Conservation (phyloP, 2,113 vertebrate species). For the Garra rufa region DNA sequence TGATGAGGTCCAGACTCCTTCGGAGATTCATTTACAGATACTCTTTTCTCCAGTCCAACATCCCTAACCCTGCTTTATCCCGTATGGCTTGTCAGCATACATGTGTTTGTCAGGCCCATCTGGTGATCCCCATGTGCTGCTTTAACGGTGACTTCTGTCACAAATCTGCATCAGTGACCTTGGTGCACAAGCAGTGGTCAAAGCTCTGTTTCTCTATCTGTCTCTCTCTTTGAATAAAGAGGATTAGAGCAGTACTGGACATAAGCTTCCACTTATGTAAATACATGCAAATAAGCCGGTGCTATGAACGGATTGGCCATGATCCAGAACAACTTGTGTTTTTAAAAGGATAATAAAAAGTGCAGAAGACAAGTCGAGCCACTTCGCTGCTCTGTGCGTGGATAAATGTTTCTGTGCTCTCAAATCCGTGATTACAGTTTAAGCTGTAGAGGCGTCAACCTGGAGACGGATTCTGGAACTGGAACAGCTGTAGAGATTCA, state of each 20-base stretch:
- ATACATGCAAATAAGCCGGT: constrained; percentile 54
- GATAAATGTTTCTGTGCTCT: constrained; percentile 39
- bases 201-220: constrained; percentile 44
- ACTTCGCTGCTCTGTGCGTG: constrained; percentile 31
- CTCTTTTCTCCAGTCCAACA: neutral
- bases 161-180: constrained; percentile 39
- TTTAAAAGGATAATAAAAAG: constrained; percentile 49
- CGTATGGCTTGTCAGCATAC: neutral
- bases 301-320: constrained; percentile 45
- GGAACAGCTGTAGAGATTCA: constrained; percentile 20
- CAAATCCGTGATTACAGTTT: constrained; percentile 39
- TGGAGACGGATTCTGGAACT: constrained; percentile 14
- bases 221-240: constrained; percentile 45
- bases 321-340: constrained; percentile 49
- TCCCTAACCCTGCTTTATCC: neutral
- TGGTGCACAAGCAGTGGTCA: constrained; percentile 35
- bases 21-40: neutral
- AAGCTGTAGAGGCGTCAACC: constrained; percentile 14
- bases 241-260: constrained; percentile 48
- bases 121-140: constrained; percentile 31
- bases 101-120: constrained; percentile 32
- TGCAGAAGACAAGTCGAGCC: constrained; percentile 48
- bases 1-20: constrained; percentile 11
- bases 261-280: constrained; percentile 52
- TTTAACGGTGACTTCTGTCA: constrained; percentile 27